These are phyloP conservation scores for Laticauda laticaudata DNA, from an alignment of 2,113 vertebrate genomes.

Conservation along the genomic window DNA sequence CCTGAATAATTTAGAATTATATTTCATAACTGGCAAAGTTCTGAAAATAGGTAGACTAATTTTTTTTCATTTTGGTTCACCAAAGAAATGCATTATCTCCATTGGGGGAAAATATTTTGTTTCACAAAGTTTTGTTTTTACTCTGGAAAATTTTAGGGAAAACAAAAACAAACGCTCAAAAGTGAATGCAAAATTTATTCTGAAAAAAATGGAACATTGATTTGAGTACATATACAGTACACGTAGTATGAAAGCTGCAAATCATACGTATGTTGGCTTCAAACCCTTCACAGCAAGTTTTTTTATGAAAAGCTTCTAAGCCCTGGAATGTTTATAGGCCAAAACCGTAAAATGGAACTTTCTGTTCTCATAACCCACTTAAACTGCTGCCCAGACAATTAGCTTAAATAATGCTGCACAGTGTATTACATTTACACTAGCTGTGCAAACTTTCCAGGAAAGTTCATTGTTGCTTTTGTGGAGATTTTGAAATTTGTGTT, in stretches of 20 bases:
- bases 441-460: slow-evolving; percentile 21
- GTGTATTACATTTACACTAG: slow-evolving; percentile 13
- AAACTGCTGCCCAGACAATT: slow-evolving; percentile 23
- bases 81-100: background rate
- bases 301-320: slow-evolving; percentile 13
- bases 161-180: background rate
- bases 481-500: slow-evolving; percentile 9
- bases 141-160: background rate
- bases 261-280: background rate
- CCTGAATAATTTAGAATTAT: background rate
- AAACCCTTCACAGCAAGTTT: background rate
- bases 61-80: background rate
- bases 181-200: background rate
- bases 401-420: slow-evolving; percentile 18
- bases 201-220: background rate
- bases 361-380: slow-evolving; percentile 17
- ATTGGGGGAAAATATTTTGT: background rate
- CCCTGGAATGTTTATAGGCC: background rate
- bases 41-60: background rate
- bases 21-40: background rate
- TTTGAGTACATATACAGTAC: background rate
- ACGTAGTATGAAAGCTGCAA: background rate
- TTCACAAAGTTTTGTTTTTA: too few relatives aligned
- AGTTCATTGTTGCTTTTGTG: background rate
- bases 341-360: background rate